Evolutionary conservation across 1,140 invertebrate species (phyloP).

Genomic region (Popillia japonica): DNA sequence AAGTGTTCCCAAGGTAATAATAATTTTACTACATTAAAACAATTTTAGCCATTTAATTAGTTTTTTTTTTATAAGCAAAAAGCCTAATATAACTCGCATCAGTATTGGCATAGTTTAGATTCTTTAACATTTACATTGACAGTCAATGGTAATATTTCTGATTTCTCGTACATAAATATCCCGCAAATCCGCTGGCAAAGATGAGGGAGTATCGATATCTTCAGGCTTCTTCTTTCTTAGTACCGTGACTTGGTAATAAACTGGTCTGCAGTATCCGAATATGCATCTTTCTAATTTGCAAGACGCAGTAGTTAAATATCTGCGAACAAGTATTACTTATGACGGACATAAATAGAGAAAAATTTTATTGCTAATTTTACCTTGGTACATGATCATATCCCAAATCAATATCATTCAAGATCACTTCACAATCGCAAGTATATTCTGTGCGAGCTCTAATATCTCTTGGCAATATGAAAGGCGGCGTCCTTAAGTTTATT

Average conservation of each 20-base stretch:
- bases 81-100: too few relatives aligned
- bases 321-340: conserved; percentile 25
- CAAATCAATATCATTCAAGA: neutral
- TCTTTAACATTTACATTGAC: conserved; percentile 47
- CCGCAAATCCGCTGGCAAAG: conserved; percentile 44
- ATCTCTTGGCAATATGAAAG: neutral
- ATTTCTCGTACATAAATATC: conserved; percentile 46
- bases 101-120: neutral
- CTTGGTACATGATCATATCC: neutral
- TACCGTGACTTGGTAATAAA: conserved; percentile 47
- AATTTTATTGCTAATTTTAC: neutral
- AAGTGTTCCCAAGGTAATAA: conserved; percentile 66
- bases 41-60: neutral
- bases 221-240: conserved; percentile 43
- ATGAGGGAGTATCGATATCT: neutral
- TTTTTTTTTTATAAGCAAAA: neutral
- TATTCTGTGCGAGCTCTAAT: neutral
- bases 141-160: conserved; percentile 47
- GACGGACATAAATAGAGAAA: too few relatives aligned
- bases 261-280: conserved; percentile 41
- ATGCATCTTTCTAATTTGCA: conserved; percentile 46
- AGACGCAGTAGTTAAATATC: conserved; percentile 44
- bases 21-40: neutral
- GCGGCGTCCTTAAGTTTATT: neutral
- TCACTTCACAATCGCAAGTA: neutral